A percentile compares a stretch with the other conserved stretches of the same genome.
phyloP scores from a whole-genome alignment of 2,113 vertebrate genomes.

The Eclectus roratus region DNA sequence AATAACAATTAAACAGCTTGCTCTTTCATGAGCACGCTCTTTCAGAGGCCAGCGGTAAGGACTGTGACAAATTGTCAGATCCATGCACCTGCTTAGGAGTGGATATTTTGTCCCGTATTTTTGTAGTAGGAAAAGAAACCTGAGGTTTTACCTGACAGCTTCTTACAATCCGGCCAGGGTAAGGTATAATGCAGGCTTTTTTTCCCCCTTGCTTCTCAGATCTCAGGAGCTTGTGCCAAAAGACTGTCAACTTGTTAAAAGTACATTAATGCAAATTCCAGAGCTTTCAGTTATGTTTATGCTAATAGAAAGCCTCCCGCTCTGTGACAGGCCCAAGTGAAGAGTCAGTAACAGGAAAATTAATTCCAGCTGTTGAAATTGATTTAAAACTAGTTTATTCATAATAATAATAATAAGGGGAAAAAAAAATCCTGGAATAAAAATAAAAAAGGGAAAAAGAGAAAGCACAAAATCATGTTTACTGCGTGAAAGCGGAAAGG shows the following conservation, averaged over 20 bases:
- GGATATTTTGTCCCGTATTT: slow-evolving; percentile 52
- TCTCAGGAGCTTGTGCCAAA: slow-evolving; percentile 70
- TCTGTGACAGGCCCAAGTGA: slow-evolving; percentile 72
- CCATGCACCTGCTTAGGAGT: slow-evolving; percentile 64
- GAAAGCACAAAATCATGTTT: slow-evolving; percentile 67
- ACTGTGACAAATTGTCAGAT: slow-evolving; percentile 17
- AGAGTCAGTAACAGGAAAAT: slow-evolving; percentile 75
- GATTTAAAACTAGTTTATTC: slow-evolving; percentile 71
- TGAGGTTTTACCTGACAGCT: slow-evolving; percentile 71
- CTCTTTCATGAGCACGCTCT: not conserved
- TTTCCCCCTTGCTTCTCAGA: slow-evolving; percentile 56
- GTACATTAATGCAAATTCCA: slow-evolving; percentile 78
- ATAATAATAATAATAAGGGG: slow-evolving; percentile 41
- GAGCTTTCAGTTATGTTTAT: slow-evolving; percentile 78
- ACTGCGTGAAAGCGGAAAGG: slow-evolving; percentile 56
- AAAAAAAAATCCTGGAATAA: slow-evolving; percentile 30
- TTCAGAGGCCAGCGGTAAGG: not conserved
- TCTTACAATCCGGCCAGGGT: slow-evolving; percentile 64
- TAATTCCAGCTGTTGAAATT: slow-evolving; percentile 78
- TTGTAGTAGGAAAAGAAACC: slow-evolving; percentile 57
- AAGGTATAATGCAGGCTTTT: slow-evolving; percentile 68
- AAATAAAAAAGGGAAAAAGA: slow-evolving; percentile 18
- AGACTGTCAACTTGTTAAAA: slow-evolving; percentile 76
- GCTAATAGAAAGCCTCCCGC: slow-evolving; percentile 75
- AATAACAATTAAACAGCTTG: not conserved